These are phyloP conservation scores for Odontesthes bonariensis DNA, from an alignment of 2,113 vertebrate species.

Conservation along the genomic window DNA sequence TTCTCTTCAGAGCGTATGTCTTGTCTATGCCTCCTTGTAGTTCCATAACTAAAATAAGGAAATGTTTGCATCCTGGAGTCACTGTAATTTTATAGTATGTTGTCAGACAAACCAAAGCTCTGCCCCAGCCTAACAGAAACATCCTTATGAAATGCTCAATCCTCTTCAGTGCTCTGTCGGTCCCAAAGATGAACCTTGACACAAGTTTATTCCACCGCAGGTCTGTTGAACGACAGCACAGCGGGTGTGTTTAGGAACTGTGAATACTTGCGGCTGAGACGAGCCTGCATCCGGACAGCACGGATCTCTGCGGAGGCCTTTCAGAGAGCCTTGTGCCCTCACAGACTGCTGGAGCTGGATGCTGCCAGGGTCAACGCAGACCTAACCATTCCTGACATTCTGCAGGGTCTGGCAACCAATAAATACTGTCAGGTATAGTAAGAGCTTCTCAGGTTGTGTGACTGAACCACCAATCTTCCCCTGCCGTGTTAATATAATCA, in stretches of 20 bases:
- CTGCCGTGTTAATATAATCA: not conserved
- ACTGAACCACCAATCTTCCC: not conserved
- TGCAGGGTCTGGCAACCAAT: conserved; percentile 92
- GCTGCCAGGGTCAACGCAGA: conserved; percentile 96
- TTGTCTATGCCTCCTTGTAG: no score
- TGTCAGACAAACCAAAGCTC: not conserved
- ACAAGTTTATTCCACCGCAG: conserved; percentile 68
- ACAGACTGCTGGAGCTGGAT: conserved; percentile 95
- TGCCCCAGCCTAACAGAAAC: not conserved
- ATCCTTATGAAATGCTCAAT: conserved; percentile 2
- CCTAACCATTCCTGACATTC: conserved; percentile 96
- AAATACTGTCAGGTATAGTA: conserved; percentile 85
- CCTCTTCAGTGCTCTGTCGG: not conserved
- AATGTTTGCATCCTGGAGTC: no score
- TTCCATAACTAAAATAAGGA: no score
- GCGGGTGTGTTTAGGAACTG: conserved; percentile 94
- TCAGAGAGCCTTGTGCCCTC: conserved; percentile 92
- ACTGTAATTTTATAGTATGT: not conserved
- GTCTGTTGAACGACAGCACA: conserved; percentile 95
- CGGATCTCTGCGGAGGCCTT: conserved; percentile 98
- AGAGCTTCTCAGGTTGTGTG: not conserved
- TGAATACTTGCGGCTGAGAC: conserved; percentile 91
- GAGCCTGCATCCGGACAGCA: conserved; percentile 94
- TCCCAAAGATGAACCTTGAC: not conserved
- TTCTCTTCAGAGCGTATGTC: no score